Evolutionary conservation across 2,797 vertebrate genomes (phyloP), one percentile per base, ranked within the genome.

Genomic region (Coregonus sp.): DNA sequence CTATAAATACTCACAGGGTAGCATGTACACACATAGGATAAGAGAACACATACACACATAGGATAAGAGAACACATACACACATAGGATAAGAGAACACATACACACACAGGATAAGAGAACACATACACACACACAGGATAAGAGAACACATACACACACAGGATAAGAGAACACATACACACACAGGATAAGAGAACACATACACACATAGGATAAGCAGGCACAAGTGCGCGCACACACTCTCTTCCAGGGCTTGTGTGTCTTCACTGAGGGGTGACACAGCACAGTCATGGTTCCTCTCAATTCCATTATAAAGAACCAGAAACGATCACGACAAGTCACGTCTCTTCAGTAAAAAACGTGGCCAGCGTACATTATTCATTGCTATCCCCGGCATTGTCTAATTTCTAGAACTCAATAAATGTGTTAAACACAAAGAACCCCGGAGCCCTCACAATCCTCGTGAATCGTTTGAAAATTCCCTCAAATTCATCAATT

Each of bases 401-500:
- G 84, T 86, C 81, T 87, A 77, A 87, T 85, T 90, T 79, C 66
- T 3, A 87, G 80, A 84, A 80, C 79, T 88, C 56, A 2, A 88
- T 91, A 89, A 89, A 80, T 84, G 84, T 84, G 87, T 84, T 83
- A 84, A 86, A 86, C 76, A 75, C 85, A 86, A 85, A 82, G 51
- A n/a, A 63, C 80, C 84, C 87, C 7, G 4, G 83, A 86, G 86
- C 74, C 76, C 1, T 76, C 74, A 82, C 80, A 86, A 85, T 92
- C 83, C 84, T 18, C 0, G 70, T 52, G 70, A 89, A 89, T 88
- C 81, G 54, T 88, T 90, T 89, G 82, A 83, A 90, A 91, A 80
- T 88, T 85, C 20, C 85, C 89, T 88, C 86, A 88, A 90, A 93
- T 89, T 90, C 89, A 89, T 89, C 91, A 90, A 88, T 92, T 91